Conservation (phyloP, 2,797 vertebrate species). For the Myiotriccus ornatus region DNA sequence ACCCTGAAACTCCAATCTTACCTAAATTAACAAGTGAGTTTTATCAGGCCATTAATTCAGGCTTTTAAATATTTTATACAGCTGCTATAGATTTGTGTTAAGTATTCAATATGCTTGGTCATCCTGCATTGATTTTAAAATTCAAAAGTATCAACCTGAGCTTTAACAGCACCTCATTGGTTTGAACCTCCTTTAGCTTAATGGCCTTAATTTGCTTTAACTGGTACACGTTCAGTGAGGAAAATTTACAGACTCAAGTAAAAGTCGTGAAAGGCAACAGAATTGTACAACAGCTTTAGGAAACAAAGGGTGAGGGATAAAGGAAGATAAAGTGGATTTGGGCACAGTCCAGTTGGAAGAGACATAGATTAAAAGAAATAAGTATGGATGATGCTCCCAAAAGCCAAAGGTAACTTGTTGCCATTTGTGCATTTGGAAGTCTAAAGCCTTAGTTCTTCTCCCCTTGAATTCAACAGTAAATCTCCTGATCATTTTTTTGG, state of each 20-base stretch:
- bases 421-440: background rate
- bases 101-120: conserved; percentile 30
- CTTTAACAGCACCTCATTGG: conserved; percentile 8
- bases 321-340: background rate
- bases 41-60: conserved; percentile 40
- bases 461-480: background rate
- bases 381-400: background rate
- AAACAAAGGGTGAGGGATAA: background rate
- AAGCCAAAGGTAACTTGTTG: background rate
- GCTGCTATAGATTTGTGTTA: conserved; percentile 6
- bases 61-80: conserved; percentile 23
- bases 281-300: background rate
- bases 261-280: background rate
- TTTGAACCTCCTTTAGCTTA: conserved; percentile 32
- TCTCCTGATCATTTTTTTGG: background rate
- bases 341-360: background rate
- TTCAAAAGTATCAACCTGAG: background rate
- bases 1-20: background rate
- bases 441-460: background rate
- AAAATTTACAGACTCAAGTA: conserved; percentile 13
- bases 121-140: conserved; percentile 57
- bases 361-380: background rate
- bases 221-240: background rate
- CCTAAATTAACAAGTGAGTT: conserved; percentile 33
- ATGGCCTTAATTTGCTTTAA: conserved; percentile 5